phyloP scores from a whole-genome alignment of 2,797 vertebrate species.

The Carduelis carduelis region DNA sequence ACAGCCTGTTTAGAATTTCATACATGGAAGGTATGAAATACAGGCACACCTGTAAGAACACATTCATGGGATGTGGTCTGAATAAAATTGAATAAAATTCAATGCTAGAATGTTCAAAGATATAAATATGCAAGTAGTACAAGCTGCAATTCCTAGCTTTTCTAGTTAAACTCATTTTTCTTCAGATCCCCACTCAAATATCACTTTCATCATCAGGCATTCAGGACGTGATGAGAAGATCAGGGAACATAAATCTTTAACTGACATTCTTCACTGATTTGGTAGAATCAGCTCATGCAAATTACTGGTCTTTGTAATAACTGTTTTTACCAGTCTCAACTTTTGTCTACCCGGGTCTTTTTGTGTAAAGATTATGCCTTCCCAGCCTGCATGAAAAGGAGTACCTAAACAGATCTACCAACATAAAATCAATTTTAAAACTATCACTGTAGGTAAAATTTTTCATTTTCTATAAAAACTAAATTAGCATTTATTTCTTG shows the following conservation, averaged over 20 bases:
- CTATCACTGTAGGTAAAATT: background rate
- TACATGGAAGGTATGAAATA: background rate
- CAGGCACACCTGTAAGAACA: background rate
- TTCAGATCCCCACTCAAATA: slow-evolving; percentile 11
- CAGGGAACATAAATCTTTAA: slow-evolving; percentile 37
- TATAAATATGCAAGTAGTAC: slow-evolving; percentile 22
- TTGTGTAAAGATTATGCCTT: background rate
- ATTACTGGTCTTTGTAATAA: background rate
- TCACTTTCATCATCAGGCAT: slow-evolving; percentile 28
- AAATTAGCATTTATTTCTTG: background rate
- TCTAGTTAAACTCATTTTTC: slow-evolving; percentile 23
- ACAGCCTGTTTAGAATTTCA: background rate
- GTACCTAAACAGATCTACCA: background rate
- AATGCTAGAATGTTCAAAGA: background rate
- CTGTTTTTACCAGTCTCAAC: background rate
- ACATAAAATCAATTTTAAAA: background rate
- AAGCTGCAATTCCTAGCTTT: background rate
- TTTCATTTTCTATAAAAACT: background rate
- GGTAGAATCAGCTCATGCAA: background rate
- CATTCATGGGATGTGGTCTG: background rate
- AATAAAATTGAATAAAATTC: background rate
- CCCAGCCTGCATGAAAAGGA: background rate
- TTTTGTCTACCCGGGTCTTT: background rate
- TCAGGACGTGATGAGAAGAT: background rate
- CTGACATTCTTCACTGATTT: slow-evolving; percentile 3